Percentiles rank a stretch among this genome's conserved stretches.
These are phyloP conservation scores for Gallirallus australis DNA, from an alignment of 2,797 vertebrate species.

Conservation along the genomic window DNA sequence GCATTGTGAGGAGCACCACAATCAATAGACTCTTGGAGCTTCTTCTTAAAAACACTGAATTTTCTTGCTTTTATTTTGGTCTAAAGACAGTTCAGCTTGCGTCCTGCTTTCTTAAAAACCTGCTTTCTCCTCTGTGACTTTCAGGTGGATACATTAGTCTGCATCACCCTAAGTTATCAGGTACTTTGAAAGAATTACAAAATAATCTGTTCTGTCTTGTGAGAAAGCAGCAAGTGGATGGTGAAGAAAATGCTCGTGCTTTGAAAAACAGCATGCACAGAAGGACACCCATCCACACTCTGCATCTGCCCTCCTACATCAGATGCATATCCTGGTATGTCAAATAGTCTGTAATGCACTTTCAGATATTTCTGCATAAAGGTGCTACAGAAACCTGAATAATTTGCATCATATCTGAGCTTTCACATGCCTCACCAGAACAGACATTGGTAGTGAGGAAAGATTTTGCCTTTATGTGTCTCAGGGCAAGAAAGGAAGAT, in stretches of 20 bases:
- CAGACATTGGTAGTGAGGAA: background rate
- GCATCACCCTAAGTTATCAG: background rate
- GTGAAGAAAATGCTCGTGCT: background rate
- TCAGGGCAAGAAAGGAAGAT: conserved; percentile 40
- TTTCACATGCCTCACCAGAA: background rate
- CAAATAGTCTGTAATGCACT: background rate
- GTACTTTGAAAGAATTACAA: background rate
- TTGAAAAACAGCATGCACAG: background rate
- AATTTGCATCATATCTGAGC: background rate
- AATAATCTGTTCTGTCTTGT: background rate
- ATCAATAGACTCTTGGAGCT: background rate
- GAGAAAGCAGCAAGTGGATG: background rate
- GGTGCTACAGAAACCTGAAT: background rate
- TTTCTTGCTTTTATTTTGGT: background rate
- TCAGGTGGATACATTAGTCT: background rate
- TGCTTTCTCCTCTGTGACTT: rapidly evolving
- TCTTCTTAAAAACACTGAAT: background rate
- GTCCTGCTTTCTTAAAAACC: background rate
- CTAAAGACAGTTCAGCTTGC: background rate
- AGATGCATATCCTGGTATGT: background rate
- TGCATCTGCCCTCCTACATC: background rate
- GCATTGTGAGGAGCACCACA: background rate
- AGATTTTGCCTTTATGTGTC: background rate
- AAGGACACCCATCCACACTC: background rate
- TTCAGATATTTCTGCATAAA: background rate